Conservation (phyloP, 2,113 vertebrate species). For the Paradoxurus hermaphroditus region DNA sequence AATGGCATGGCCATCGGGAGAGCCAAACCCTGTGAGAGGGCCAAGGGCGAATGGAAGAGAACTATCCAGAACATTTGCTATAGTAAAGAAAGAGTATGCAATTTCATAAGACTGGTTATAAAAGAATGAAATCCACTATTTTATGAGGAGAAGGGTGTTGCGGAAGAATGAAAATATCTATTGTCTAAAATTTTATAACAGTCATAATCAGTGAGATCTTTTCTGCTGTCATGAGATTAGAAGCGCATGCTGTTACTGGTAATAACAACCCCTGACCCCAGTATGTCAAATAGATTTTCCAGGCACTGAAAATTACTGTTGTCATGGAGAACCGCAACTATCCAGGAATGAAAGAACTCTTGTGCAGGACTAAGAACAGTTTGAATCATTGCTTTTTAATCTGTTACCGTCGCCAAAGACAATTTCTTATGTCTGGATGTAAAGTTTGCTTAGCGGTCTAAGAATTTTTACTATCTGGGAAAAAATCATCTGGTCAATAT, state of each 20-base stretch:
- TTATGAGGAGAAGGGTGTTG: background rate
- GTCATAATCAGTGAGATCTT: background rate
- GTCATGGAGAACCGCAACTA: constrained; percentile 11
- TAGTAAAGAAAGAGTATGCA: background rate
- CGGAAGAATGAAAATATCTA: constrained; percentile 14
- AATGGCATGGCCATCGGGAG: background rate
- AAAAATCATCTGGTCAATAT: background rate
- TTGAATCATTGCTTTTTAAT: background rate
- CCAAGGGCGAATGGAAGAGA: background rate
- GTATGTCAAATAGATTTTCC: background rate
- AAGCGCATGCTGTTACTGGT: background rate
- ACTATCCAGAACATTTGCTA: background rate
- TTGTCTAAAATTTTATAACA: constrained; percentile 21
- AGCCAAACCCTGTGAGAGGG: background rate
- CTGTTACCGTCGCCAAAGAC: background rate
- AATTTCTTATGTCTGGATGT: background rate
- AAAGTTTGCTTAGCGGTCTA: background rate
- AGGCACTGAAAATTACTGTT: background rate
- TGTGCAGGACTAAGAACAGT: background rate
- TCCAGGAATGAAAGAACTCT: background rate
- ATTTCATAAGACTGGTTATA: background rate
- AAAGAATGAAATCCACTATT: background rate
- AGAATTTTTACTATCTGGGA: background rate
- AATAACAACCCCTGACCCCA: background rate
- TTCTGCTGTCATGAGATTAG: constrained; percentile 7